Base-by-base conservation (phyloP, 2,888 invertebrate genomes). In the Graphium colonna region DNA sequence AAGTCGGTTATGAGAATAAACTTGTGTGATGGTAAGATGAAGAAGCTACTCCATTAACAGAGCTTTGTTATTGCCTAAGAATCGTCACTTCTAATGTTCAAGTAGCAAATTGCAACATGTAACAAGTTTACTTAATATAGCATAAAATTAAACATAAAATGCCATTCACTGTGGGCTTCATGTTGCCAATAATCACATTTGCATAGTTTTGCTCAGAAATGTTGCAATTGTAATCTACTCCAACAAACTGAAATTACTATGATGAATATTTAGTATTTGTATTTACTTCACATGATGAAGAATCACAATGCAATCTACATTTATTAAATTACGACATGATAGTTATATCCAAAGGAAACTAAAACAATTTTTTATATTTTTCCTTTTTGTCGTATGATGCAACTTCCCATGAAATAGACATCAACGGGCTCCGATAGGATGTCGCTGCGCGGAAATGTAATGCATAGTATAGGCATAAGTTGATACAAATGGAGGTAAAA, bases 131-230 rank as follows among this genome's bases (percentile, higher is more conserved):
- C 52, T 43, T 45, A 50, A 49, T 26, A 44, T 15, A 15, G 44
- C 39, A 49, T 54, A 54, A 33, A 54, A 49, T 54, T 54, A 49
- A 36, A 39, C 13, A 39, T 43, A 4, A 5, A 3, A 38, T 26
- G 38, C 43, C 47, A 36, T 13, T 52, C 47, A 47, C 52, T 36
- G 7, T 9, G 31, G 3, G n/a, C 36, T 36, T 36, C 36, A 36
- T 36, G 12, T 36, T 12, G 36, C 3, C 4, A 36, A 3, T 12
- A 36, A n/a, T 9, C 12, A 3, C 36, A 36, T 12, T 36, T 31
- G 31, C 31, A 10, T 31, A 31, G 3, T 31, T 31, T 7, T 9
- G 1, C 10, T 31, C 8, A 31, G 9, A 9, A 31, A 26, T 26
- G 10, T 7, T 31, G 31, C 31, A 9, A 31, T 9, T 31, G 31